These are phyloP conservation scores for Halesus radiatus DNA, from an alignment of 1,140 invertebrate species.

Conservation along the genomic window DNA sequence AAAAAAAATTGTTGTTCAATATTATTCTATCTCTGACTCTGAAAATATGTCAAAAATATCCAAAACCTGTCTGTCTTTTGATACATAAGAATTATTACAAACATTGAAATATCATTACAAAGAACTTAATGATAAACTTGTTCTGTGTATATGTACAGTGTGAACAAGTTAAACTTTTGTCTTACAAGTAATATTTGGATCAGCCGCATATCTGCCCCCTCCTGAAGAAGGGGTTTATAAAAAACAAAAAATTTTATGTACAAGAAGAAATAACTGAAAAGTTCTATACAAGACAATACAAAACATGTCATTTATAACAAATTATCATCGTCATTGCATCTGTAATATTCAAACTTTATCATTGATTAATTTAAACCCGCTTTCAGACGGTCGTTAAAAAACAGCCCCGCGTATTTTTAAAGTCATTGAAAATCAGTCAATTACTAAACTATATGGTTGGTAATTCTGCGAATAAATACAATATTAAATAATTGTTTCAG, in stretches of 20 bases:
- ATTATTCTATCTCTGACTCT: background rate
- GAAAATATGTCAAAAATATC: background rate
- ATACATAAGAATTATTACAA: background rate
- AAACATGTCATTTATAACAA: too few species aligned
- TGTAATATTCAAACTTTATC: too few species aligned
- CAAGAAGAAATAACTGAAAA: background rate
- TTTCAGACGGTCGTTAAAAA: too few species aligned
- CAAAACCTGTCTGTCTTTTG: background rate
- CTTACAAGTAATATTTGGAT: slow-evolving; percentile 23
- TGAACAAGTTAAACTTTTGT: slow-evolving; percentile 6
- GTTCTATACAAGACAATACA: background rate
- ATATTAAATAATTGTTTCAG: too few species aligned
- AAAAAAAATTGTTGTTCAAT: background rate
- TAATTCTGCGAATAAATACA: too few species aligned
- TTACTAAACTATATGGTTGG: too few species aligned
- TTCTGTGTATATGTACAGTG: slow-evolving; percentile 11
- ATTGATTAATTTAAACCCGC: too few species aligned
- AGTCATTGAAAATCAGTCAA: too few species aligned
- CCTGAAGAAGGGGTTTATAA: background rate
- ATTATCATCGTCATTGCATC: too few species aligned
- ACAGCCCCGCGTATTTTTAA: too few species aligned
- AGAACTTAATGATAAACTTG: background rate
- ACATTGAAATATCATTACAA: background rate
- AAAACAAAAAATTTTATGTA: background rate
- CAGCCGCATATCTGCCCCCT: background rate